Evolutionary conservation across 2,888 invertebrate species (phyloP), one percentile per base, ranked within the genome.

Genomic region (Andrena fulva): DNA sequence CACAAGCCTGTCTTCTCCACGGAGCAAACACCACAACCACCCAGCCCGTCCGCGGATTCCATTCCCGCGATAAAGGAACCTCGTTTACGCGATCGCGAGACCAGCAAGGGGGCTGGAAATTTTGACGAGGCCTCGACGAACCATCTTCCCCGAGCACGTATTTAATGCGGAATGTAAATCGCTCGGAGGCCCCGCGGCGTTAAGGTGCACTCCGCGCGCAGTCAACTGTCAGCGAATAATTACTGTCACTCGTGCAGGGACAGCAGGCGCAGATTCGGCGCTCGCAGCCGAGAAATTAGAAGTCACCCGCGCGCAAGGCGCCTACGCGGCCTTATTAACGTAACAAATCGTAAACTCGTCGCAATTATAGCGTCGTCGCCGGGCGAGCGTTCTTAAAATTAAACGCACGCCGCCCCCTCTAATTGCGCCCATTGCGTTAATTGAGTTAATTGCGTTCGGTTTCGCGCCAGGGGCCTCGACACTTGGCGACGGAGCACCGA

Each of bases 231-330:
- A 8, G 2, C 29, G 60, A 63, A 63, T 79, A 80, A 80, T 80
- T 72, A 72, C 79, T 72, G 80, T 80, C 80, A 50, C 78, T 78
- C 72, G 31, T 2, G 24, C 27, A 42, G 16, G 29, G 35, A 76
- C 33, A 20, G 24, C 52, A 10, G 7, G n/a, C 24, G 54, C 42
- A 42, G 42, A 62, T 60, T 67, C 64, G 50, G n/a, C n/a, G 24
- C 63, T 60, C 20, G 10, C 12, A 7, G n/a, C 12, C 4, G 42
- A 42, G 29, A 6, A 71, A 62, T 67, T 29, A n/a, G 29, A 7
- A 70, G 31, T 4, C 5, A 66, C 33, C 31, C 24, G 27, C 2
- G 10, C 20, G 1, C 24, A 27, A 16, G 16, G 10, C 2, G 31
- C 8, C 24, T 2, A 3, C 27, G 56, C 29, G 33, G n/a, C 42